A percentile compares a stretch with the other conserved stretches of the same genome.
phyloP scores from a whole-genome alignment of 2,888 invertebrate species.

The Pachydiplax longipennis region DNA sequence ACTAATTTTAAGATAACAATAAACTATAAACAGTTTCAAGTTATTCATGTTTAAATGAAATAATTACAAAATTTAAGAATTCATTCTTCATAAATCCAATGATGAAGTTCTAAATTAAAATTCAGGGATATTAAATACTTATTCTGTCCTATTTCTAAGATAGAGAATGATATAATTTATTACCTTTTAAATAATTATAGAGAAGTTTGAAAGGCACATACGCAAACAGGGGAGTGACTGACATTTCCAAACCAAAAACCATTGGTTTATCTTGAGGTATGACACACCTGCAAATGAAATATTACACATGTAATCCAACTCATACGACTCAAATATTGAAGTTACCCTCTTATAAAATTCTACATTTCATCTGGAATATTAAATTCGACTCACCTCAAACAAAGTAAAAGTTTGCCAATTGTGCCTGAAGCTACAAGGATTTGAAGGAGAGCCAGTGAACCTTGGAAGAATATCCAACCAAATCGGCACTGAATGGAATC shows the following conservation, averaged over 20 bases:
- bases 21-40: too few species aligned
- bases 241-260: conserved; percentile 32
- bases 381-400: background rate
- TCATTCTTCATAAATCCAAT: too few species aligned
- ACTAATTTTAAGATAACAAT: too few species aligned
- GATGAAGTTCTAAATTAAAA: too few species aligned
- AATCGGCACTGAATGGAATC: background rate
- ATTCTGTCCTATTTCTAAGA: too few species aligned
- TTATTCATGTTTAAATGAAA: too few species aligned
- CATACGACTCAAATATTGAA: background rate
- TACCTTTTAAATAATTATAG: conserved; percentile 2
- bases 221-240: background rate
- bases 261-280: conserved; percentile 27
- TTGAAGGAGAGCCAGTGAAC: background rate
- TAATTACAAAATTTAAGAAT: too few species aligned
- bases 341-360: background rate
- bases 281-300: conserved; percentile 10
- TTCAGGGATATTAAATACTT: too few species aligned
- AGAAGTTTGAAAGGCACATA: conserved; percentile 14
- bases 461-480: conserved; percentile 37
- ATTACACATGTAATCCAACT: background rate
- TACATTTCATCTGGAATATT: background rate
- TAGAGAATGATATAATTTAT: background rate
- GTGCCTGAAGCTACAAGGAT: background rate
- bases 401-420: conserved; percentile 2